Evolutionary conservation across 2,888 invertebrate genomes (phyloP), one percentile per base, ranked within the genome.

Genomic region (Dasysyrphus albostriatus): DNA sequence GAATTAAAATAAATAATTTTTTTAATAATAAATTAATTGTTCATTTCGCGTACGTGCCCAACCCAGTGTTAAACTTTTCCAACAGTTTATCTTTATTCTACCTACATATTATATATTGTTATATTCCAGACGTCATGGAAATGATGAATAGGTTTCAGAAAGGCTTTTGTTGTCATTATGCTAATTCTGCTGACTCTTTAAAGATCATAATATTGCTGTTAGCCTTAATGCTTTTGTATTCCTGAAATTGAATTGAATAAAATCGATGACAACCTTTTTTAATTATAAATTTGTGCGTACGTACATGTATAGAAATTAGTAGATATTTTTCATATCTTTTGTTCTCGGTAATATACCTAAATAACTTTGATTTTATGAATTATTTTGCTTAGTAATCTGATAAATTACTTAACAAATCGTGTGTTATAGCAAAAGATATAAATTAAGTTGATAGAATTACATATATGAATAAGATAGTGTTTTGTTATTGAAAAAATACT

Each of bases 241-340:
- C 61, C 12, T 47, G 7, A 24, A 19, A 47, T n/a, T 7, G 24
- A 56, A 32, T 14, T 8, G 37, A 47, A 37, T 42, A 34, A 72
- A 82, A 82, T 65, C 58, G 34, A 76, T 72, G 56, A 58, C 44
- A 61, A 65, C 19, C 65, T 70, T 47, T 32, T 37, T 58, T 51
- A 16, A 44, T 65, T 44, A 44, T 32, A 39, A 29, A 54, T 10
- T 54, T 42, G 8, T 32, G n/a, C 14, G n/a, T n/a, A n/a, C n/a
- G n/a, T n/a, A 12, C 14, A 14, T 32, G 32, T 56, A 5, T 32
- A 29, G 29, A 7, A 1, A 3, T 29, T 29, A 32, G n/a, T n/a
- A 32, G 32, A 34, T 32, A 51, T 49, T n/a, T 29, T 67, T 47
- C 19, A 19, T 56, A 54, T 70, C 51, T 63, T 65, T 82, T 65